These are phyloP conservation scores for Entomobrya multifasciata DNA, from an alignment of 2,888 invertebrate genomes.

Conservation along the genomic window DNA sequence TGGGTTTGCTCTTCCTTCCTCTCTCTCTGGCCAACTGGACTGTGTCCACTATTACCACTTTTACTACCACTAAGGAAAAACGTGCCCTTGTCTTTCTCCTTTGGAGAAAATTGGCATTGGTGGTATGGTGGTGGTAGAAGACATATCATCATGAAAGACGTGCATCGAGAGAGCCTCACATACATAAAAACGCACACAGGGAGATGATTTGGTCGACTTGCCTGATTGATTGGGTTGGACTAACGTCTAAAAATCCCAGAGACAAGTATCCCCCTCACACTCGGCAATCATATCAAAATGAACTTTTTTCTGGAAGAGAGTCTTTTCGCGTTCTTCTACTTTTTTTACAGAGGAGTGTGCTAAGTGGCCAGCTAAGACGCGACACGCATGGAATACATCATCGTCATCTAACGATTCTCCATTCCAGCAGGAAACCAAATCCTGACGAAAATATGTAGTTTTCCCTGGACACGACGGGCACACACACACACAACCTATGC, in stretches of 20 bases:
- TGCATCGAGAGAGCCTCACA: slow-evolving; percentile 16
- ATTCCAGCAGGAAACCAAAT: not conserved
- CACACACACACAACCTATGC: too few species aligned
- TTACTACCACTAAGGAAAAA: slow-evolving; percentile 17
- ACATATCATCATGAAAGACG: slow-evolving; percentile 41
- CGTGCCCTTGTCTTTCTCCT: slow-evolving; percentile 34
- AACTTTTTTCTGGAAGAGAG: slow-evolving; percentile 16
- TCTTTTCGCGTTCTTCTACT: not conserved
- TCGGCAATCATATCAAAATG: not conserved
- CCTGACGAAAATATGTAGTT: not conserved
- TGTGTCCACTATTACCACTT: not conserved
- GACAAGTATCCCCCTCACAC: not conserved
- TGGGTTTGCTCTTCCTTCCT: not conserved
- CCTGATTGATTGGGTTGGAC: slow-evolving; percentile 66
- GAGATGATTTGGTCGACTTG: slow-evolving; percentile 67
- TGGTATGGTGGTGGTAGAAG: not conserved
- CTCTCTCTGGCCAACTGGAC: not conserved
- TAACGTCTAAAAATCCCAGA: slow-evolving; percentile 23
- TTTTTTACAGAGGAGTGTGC: slow-evolving; percentile 41
- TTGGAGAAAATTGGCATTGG: not conserved
- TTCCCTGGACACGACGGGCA: not conserved
- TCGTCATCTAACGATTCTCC: slow-evolving; percentile 7
- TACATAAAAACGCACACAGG: not conserved
- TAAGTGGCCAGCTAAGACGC: slow-evolving; percentile 72
- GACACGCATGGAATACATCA: slow-evolving; percentile 71